These are phyloP conservation scores for Drosophila monieri DNA, from an alignment of 2,888 invertebrate genomes.

Conservation along the genomic window DNA sequence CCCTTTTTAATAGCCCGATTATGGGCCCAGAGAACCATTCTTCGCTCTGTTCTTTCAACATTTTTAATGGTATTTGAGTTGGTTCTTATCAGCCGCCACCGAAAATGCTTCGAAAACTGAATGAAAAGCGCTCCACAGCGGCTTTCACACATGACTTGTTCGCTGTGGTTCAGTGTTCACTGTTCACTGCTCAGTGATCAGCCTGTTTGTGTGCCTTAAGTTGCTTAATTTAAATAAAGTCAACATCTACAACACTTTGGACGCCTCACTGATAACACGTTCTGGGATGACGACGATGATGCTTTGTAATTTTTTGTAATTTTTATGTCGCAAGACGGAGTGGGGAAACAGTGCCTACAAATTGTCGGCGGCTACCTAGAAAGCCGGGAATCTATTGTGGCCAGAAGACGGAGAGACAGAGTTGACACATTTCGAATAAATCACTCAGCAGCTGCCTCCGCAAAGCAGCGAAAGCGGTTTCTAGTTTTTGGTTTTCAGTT, in stretches of 20 bases:
- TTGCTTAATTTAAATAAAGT: constrained; percentile 75
- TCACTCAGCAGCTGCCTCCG: constrained; percentile 48
- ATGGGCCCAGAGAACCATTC: constrained; percentile 21
- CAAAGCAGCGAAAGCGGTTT: constrained; percentile 43
- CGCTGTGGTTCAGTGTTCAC: not conserved
- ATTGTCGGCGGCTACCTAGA: constrained; percentile 47
- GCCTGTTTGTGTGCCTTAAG: constrained; percentile 42
- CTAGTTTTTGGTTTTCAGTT: constrained; percentile 1
- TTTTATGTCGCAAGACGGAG: constrained; percentile 37
- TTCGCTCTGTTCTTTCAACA: constrained; percentile 16
- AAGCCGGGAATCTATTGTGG: constrained; percentile 44
- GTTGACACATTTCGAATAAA: constrained; percentile 59
- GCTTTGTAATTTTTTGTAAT: constrained; percentile 33
- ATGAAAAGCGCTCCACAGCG: constrained; percentile 23
- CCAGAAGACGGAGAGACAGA: constrained; percentile 19
- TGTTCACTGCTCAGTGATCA: too few species aligned
- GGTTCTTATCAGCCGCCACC: constrained; percentile 59
- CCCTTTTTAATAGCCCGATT: constrained; percentile 32
- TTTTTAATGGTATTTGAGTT: constrained; percentile 11
- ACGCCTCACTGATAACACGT: constrained; percentile 64
- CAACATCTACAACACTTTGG: constrained; percentile 46
- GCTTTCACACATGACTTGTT: constrained; percentile 40
- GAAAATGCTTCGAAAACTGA: constrained; percentile 19
- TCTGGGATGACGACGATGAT: constrained; percentile 10
- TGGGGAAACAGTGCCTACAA: constrained; percentile 33